Evolutionary conservation across 2,113 vertebrate species (phyloP), one percentile per base, ranked within the genome.

Genomic region (Petromus typicus): DNA sequence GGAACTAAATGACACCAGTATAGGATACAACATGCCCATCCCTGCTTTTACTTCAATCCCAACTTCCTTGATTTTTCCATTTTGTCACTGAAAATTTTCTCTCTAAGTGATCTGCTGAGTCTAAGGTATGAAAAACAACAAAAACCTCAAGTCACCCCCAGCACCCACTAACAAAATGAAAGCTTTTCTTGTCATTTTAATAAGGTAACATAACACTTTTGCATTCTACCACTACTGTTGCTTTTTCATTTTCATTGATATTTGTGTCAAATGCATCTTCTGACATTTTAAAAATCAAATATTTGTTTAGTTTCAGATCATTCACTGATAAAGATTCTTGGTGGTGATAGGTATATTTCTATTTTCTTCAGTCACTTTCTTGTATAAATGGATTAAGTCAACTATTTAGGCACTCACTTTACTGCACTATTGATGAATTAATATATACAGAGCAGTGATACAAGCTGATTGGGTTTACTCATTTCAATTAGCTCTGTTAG

Each of bases 311-410:
- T 78, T 94, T 82, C 13, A 92, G 40, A n/a, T 25, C 11, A 7
- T 3, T 81, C 23, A 45, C 34, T 73, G 40, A 48, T 71, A 69
- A 90, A 18, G 3, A 1, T 81, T 86, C 56, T 8, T 81, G 23
- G 43, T 56, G 27, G 7, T 43, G 37, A n/a, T 32, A 56, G 16
- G 61, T 83, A 32, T n/a, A 69, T 14, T 95, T 87, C 89, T 89
- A 48, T n/a, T 93, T 86, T 34, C 81, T 95, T 64, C 89, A 59
- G 71, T 56, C 6, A 93, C 40, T 94, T 95, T 63, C 75, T 67
- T 61, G 27, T 75, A 88, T 63, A 64, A 90, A 76, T 37, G 30
- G 14, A 67, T 61, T 86, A 95, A 93, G 54, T 71, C 76, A 63
- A 45, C 73, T 43, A 66, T 14, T 75, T 22, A 71, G 76, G 40